These are phyloP conservation scores for Dreissena rostriformis DNA, from an alignment of 1,140 invertebrate genomes.

Conservation along the genomic window DNA sequence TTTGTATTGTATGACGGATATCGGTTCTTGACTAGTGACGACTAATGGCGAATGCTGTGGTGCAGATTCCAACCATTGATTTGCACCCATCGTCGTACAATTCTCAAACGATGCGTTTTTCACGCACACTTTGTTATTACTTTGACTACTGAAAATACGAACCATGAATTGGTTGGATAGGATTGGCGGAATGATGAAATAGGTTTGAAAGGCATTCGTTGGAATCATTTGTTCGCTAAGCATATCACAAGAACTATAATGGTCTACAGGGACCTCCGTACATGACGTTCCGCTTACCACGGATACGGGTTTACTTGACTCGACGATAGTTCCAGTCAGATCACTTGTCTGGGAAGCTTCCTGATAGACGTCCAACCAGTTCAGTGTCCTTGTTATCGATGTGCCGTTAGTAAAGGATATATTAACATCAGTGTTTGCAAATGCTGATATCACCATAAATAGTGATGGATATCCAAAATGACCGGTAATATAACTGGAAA, in stretches of 20 bases:
- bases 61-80: neutral
- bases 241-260: neutral
- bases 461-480: neutral
- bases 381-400: neutral
- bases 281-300: neutral
- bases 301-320: neutral
- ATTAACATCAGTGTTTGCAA: neutral
- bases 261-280: neutral
- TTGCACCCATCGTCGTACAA: neutral
- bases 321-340: neutral
- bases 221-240: neutral
- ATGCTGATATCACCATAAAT: neutral
- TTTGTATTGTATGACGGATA: constrained; percentile 2
- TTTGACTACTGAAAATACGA: neutral
- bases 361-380: neutral
- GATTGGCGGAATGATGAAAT: neutral
- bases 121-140: neutral
- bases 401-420: neutral
- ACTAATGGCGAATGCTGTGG: neutral
- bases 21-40: neutral
- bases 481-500: neutral
- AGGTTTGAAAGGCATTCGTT: neutral
- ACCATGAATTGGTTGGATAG: neutral
- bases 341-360: neutral
- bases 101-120: neutral